Evolutionary conservation across 2,797 vertebrate species (phyloP).

Genomic region (Poeciliopsis gracilis): DNA sequence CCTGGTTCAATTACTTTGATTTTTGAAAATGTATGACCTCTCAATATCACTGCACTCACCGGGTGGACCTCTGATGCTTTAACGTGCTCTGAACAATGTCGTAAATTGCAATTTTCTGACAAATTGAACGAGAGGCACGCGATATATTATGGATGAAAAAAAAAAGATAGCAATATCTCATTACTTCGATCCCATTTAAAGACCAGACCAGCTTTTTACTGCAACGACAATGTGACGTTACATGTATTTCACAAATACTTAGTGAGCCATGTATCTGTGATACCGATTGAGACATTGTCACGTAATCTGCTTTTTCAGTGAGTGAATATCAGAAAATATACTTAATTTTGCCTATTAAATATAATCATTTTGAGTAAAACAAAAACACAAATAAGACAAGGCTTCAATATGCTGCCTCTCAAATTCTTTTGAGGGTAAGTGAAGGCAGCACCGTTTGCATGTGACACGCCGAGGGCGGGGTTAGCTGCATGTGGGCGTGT

Average conservation of each 20-base stretch:
- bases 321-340: neutral
- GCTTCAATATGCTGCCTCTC: neutral
- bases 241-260: neutral
- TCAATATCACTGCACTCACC: conserved; percentile 65
- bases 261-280: neutral
- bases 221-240: neutral
- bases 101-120: conserved; percentile 6
- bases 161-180: neutral
- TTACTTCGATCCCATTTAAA: neutral
- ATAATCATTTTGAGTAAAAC: neutral
- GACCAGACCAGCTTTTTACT: too few relatives aligned
- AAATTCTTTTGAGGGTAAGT: neutral
- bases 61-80: conserved; percentile 46
- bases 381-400: neutral
- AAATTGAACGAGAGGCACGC: too few relatives aligned
- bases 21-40: conserved; percentile 69
- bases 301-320: neutral
- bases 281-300: neutral
- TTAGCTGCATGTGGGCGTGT: conserved; percentile 38
- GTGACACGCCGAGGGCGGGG: conserved; percentile 15
- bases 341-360: neutral
- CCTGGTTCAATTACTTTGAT: conserved; percentile 30
- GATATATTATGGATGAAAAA: neutral
- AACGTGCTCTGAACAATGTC: rapidly evolving
- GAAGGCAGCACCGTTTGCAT: conserved; percentile 31